Evolutionary conservation across 1,140 invertebrate genomes (phyloP), one percentile per base, ranked within the genome.

Genomic region (Pseudomyrmex dendroicus): DNA sequence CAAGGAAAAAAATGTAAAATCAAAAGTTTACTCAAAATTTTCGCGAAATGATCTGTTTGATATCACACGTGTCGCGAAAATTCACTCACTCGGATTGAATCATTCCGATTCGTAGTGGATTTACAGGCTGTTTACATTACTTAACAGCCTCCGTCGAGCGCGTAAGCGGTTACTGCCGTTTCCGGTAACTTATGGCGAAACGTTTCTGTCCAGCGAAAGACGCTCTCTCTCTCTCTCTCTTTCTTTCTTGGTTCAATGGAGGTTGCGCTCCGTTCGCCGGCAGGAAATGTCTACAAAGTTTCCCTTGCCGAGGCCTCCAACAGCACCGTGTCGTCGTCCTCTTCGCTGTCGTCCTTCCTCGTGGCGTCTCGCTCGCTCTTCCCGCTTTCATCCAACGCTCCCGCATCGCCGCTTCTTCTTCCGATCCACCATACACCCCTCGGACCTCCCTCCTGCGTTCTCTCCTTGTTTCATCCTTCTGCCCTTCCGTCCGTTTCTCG

Each of bases 231-330:
- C 3, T 35, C 67, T 57, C 50, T 20, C 20, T 20, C 20, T 35
- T 52, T n/a, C 22, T 46, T 22, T 76, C 68, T 59, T 54, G 73
- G 70, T 84, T 66, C 73, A 44, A 73, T 80, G 56, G 80, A 73
- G 44, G 78, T 52, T 72, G 63, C 63, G 22, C 35, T 35, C 64
- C 59, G 66, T 76, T 90, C 73, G 84, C 62, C 84, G 85, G 82
- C 90, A 91, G 90, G 90, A 92, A 92, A 90, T 88, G 89, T 91
- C 89, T 92, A 89, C 89, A 82, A 91, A 92, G 90, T 92, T 91
- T 90, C 87, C 84, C 84, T 67, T 46, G 15, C 76, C 61, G 78
- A 67, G 66, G 74, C 84, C 84, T 83, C 22, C 73, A 77, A 76
- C 84, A 84, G 68, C 70, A 82, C 67, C 72, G 35, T 35, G 35